A percentile compares a stretch with the other conserved stretches of the same genome.
These are phyloP conservation scores for Bradypodion ventrale DNA, from an alignment of 2,797 vertebrate genomes.

Conservation along the genomic window DNA sequence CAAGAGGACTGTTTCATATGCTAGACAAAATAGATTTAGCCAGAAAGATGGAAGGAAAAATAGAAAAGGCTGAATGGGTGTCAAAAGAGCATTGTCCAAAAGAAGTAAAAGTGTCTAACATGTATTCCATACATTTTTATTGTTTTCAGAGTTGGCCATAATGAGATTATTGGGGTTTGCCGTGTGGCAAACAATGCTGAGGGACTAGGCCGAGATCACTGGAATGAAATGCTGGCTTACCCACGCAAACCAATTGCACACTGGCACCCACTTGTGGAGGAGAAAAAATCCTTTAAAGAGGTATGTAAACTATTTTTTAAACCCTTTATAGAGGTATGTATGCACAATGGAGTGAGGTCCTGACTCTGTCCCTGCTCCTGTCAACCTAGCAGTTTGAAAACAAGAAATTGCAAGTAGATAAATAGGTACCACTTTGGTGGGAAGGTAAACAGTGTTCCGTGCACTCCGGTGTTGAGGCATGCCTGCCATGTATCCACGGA, in stretches of 20 bases:
- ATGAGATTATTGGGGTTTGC: conserved; percentile 97
- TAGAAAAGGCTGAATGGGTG: background rate
- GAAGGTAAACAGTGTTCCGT: too few relatives aligned
- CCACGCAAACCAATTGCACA: conserved; percentile 98
- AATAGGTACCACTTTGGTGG: too few relatives aligned
- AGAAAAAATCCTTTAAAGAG: conserved; percentile 97
- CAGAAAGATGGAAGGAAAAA: background rate
- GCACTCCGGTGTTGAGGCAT: too few relatives aligned
- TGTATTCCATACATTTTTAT: background rate
- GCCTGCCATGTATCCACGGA: too few relatives aligned
- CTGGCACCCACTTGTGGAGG: conserved; percentile 95
- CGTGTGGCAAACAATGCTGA: conserved; percentile 88
- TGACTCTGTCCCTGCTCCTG: too few relatives aligned
- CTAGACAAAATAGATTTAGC: background rate
- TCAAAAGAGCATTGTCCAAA: background rate
- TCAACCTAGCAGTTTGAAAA: too few relatives aligned
- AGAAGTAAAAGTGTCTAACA: background rate
- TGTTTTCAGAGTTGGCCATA: conserved; percentile 90
- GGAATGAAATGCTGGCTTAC: conserved; percentile 98
- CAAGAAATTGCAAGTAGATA: too few relatives aligned
- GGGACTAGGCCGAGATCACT: conserved; percentile 95
- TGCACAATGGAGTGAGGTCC: too few relatives aligned
- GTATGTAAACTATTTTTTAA: conserved; percentile 80
- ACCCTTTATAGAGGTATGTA: too few relatives aligned
- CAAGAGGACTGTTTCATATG: background rate